Base-by-base conservation (phyloP, 2,888 invertebrate species). In the Brachynemurus nebulosus region DNA sequence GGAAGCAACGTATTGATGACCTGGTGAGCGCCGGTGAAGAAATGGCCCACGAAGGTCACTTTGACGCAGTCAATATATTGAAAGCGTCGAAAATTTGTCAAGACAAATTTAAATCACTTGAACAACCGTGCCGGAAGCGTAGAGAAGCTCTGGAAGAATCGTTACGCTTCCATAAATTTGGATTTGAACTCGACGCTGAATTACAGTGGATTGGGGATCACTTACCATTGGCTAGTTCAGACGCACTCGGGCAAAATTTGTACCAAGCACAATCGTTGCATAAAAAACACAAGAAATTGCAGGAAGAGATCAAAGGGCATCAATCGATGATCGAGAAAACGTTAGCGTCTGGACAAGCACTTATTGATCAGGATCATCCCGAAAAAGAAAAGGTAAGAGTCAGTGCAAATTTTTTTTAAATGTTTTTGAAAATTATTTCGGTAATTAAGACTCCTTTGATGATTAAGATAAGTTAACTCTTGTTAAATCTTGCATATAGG, bases 181-280 rank as follows among this genome's bases (percentile, higher is more conserved):
- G 84, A 2, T 92, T 95, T 55, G 93, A 95, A 58, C 74, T 95
- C 38, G 86, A 90, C 39, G 82, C 85, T 1, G 96, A 98, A 61
- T 70, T 91, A 54, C 91, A 89, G 59, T 98, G 97, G 97, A 86
- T 97, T 51, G 79, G 81, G 30, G 96, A 96, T 62, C 88, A 92
- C 48, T 63, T 81, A 51, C 85, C 88, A 0, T 74, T 82, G 0
- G 92, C 90, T 0, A 71, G 78, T 0, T 83, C 88, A 0, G 77
- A 77, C 11, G 72, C 73, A 20, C 67, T 84, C 18, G 91, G 92
- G 0, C 78, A 82, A 43, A 93, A 88, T 64, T 69, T 97, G 33
- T 85, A 91, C 57, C 92, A 93, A 55, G 92, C 93, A 0, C 91
- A 95, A 61, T 88, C 85, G 12, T 72, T 88, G 46, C 74, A 83